phyloP scores from a whole-genome alignment of 2,113 vertebrate species.

The Platysteira castanea region DNA sequence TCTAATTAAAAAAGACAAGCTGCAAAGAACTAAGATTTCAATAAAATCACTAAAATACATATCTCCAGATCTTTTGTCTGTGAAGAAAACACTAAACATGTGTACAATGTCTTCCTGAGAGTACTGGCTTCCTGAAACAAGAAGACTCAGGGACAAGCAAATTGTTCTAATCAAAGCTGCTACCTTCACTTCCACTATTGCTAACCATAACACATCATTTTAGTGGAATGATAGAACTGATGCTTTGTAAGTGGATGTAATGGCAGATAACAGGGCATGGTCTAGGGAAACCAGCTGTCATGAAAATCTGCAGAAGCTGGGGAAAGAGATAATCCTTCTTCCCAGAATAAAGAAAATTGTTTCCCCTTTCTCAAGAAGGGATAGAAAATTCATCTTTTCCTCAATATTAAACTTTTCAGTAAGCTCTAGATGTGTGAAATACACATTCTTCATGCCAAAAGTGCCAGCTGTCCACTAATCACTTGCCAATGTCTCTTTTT shows the following conservation, averaged over 20 bases:
- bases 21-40: neutral
- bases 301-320: neutral
- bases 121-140: neutral
- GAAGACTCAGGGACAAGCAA: neutral
- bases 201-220: neutral
- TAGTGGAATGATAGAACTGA: neutral
- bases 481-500: slow-evolving; percentile 4
- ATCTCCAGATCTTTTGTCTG: neutral
- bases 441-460: neutral
- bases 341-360: neutral
- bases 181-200: neutral
- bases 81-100: neutral
- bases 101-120: neutral
- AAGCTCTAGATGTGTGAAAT: slow-evolving; percentile 27
- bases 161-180: neutral
- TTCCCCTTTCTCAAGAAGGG: neutral
- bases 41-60: neutral
- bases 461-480: slow-evolving; percentile 21
- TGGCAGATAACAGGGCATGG: neutral
- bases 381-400: neutral
- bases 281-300: neutral
- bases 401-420: neutral
- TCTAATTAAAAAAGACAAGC: neutral
- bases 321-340: neutral
- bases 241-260: neutral